Evolutionary conservation across 2,888 invertebrate genomes (phyloP), one percentile per base, ranked within the genome.

Genomic region (Drosophila longiperda): DNA sequence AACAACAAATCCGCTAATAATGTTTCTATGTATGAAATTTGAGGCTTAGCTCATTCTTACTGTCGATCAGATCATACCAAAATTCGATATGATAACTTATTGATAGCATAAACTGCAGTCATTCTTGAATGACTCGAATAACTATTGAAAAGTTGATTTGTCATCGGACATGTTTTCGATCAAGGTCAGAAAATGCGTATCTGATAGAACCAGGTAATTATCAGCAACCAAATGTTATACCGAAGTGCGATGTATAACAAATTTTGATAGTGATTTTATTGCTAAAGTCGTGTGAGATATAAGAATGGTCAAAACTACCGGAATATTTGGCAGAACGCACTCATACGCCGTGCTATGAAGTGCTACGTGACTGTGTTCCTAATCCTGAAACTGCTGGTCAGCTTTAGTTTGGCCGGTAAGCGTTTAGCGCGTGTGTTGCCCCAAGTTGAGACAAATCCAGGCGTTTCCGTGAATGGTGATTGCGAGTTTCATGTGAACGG

Each of bases 401-500:
- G 78, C 62, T 33, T 45, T 12, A 45, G 63, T 11, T 50, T 42
- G 11, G 64, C 53, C 1, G 7, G 42, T 6, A 12, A 20, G 0
- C 62, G 73, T 3, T 17, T 85, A 54, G 59, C 81, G 1, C 86
- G 85, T 34, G 67, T 89, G 9, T 50, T 85, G 23, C 80, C 86
- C 40, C n/a, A 60, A 6, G 75, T 52, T 7, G 73, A 81, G 2
- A 84, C 57, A 17, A 78, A 86, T 7, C 71, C 78, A 29, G 86
- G 90, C 33, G 90, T 87, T 2, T 45, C 71, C 0, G 89, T 90
- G 38, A 49, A 50, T 20, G 87, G 87, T 0, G 82, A 91, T 36
- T 92, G 92, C 36, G 83, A 87, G 7, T 92, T 89, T 54, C 66
- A 62, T 3, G 83, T 92, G 0, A 87, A 82, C 63, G 90, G 91